Evolutionary conservation across 2,888 invertebrate genomes (phyloP), one percentile per base, ranked within the genome.

Genomic region (Biston stratarius): DNA sequence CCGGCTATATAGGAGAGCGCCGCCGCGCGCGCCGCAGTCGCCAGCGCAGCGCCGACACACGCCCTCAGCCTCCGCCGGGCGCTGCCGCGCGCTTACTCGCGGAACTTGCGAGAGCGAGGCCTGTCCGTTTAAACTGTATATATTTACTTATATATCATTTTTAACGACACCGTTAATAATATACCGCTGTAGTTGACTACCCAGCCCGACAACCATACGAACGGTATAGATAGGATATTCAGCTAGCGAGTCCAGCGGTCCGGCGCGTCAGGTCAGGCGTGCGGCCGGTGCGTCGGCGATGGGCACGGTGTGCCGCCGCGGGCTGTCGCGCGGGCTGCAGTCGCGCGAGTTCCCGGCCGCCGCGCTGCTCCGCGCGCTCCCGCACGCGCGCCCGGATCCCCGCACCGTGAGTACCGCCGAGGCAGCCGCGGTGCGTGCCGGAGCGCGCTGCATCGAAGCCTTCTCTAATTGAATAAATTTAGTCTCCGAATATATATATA

Each of bases 291-390:
- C 1, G 24, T 24, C 24, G 24, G 48, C 64, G 73, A 76, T 68
- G 77, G 52, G 76, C 10, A 82, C 80, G 71, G 33, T 84, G 77
- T 81, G 87, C 61, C 79, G 82, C 58, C 84, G 89, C 73, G 88
- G 86, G 6, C 73, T 90, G 69, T 63, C 82, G 47, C 77, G 82
- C 61, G 90, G 90, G 14, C 74, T 80, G 15, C 67, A 70, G 45
- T 86, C 90, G 68, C 75, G 78, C 45, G 51, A 76, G 63, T 87
- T 89, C 76, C 58, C 74, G 24, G 72, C 80, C 9, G 74, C 64
- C 9, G 82, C 83, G 0, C 76, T 90, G 67, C 72, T 74, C n/a
- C 76, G 65, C 79, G 79, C 88, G 14, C 10, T 8, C 10, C 38
- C 6, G 6, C 5, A 40, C 38, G 10, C 8, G 14, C 10, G 14